phyloP scores from a whole-genome alignment of 2,888 invertebrate genomes.

The Drosophila rellima region DNA sequence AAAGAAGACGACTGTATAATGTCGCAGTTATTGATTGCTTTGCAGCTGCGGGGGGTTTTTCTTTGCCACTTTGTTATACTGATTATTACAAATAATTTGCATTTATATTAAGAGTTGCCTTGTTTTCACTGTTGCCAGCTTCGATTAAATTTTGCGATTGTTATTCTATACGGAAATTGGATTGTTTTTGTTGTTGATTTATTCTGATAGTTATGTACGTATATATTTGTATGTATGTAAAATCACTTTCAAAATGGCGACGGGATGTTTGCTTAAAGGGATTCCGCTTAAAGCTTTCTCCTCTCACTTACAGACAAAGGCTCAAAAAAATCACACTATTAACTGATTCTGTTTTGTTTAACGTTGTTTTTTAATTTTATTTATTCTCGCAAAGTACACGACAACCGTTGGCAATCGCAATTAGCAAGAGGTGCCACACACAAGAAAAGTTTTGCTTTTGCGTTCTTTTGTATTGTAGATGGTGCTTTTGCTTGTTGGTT shows the following conservation, averaged over 20 bases:
- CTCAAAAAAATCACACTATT: slow-evolving; percentile 79
- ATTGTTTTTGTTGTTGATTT: slow-evolving; percentile 52
- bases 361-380: slow-evolving; percentile 57
- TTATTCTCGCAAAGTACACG: slow-evolving; percentile 67
- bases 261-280: slow-evolving; percentile 76
- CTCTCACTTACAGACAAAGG: slow-evolving; percentile 77
- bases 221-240: slow-evolving; percentile 68
- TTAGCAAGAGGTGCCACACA: slow-evolving; percentile 46
- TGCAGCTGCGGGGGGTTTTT: slow-evolving; percentile 68
- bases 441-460: slow-evolving; percentile 55
- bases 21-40: slow-evolving; percentile 73
- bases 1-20: slow-evolving; percentile 63
- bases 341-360: slow-evolving; percentile 71
- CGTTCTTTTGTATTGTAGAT: slow-evolving; percentile 41
- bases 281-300: slow-evolving; percentile 80
- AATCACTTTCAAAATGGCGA: slow-evolving; percentile 81
- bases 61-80: slow-evolving; percentile 68
- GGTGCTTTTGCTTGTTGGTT: slow-evolving; percentile 50
- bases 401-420: slow-evolving; percentile 35
- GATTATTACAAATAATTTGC: slow-evolving; percentile 58
- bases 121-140: slow-evolving; percentile 57
- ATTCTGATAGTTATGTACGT: slow-evolving; percentile 53
- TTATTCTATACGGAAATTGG: slow-evolving; percentile 43
- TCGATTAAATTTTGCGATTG: slow-evolving; percentile 48
- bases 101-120: slow-evolving; percentile 65